Base-by-base conservation (phyloP, 2,113 vertebrate genomes). In the Polyodon spathula region DNA sequence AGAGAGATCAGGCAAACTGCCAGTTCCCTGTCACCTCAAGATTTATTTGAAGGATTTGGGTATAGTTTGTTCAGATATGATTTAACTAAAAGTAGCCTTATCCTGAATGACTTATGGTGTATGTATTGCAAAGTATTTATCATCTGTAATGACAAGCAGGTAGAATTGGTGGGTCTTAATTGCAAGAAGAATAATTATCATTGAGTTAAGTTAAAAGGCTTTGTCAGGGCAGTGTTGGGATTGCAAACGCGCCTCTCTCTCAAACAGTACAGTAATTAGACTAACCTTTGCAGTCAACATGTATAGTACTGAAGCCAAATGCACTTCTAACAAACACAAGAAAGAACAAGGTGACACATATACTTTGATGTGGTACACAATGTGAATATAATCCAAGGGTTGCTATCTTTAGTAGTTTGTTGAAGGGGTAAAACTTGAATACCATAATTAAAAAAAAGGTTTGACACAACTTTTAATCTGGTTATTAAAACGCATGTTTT, bases 21-120 rank as follows among this genome's bases (percentile, higher is more conserved):
- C 92, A 92, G 80, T 79, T 81, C 80, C 59, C 83, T 87, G 88
- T 89, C 88, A 84, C 73, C 71, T 37, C 50, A 68, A 78, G 67
- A 71, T 74, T 77, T 81, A 73, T 83, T 78, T 73, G 70, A 79
- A 76, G 73, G 65, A 57, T 74, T 80, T 76, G 66, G 48, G 59
- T 73, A 74, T 73, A 81, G 78, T 80, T 84, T 81, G 83, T 81
- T 80, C 78, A 75, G 80, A 78, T 69, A 62, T 38, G 71, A 74
- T 73, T 81, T 78, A 66, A 72, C 79, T 77, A 63, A 48, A 77
- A 70, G 76, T 67, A 68, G 56, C 63, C 73, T 68, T 66, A 54
- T 38, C 37, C 63, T 59, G 71, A 73, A 73, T 72, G 40, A 73
- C 73, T 63, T 75, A 43, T 56, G 55, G 58, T 66, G 72, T 66